Base-by-base conservation (phyloP, 2,888 invertebrate species). In the Alloplasta piceator region DNA sequence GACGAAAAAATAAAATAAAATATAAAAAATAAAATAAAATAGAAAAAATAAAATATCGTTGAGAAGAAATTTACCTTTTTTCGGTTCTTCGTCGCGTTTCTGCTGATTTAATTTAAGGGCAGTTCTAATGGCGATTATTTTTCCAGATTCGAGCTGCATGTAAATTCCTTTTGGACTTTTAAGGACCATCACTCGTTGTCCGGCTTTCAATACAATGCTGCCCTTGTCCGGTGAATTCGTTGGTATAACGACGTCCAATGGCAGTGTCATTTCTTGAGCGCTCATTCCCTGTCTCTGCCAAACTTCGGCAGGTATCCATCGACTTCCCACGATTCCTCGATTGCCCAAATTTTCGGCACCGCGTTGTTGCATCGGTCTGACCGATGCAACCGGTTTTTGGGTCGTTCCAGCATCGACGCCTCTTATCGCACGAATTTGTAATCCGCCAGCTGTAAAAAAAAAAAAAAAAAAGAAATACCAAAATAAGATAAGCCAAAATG, bases 101-200 rank as follows among this genome's bases (percentile, higher is more conserved):
- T 82, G 94, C 92, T 88, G 95, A 82, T 91, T 94, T 5, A 96
- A 93, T 92, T 96, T 96, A 83, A 96, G 94, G 0, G 96, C 95
- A 0, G 96, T 96, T 89, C 96, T 95, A 86, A 98, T 98, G 36
- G 98, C 98, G 84, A 98, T 98, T 80, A 98, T 98, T 93, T 98
- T 98, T 39, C 98, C 98, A 86, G 97, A 98, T 89, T 98, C 97
- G 58, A 98, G 93, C 87, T 98, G 97, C 95, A 99, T 97, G 92
- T 98, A 98, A 85, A 98, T 98, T 61, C 98, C 98, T 92, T 98
- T 98, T 0, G 98, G 97, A 6, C 98, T 98, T 92, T 98, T 98
- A 50, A 99, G 94, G 4, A 99, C 98, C 94, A 98, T 96, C 0
- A 99, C 98, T 86, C 98, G 95, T 91, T 98, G 98, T 0, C 98